A percentile compares a stretch with the other conserved stretches of the same genome.
These are phyloP conservation scores for Syrphus vitripennis DNA, from an alignment of 2,888 invertebrate species.

Conservation along the genomic window DNA sequence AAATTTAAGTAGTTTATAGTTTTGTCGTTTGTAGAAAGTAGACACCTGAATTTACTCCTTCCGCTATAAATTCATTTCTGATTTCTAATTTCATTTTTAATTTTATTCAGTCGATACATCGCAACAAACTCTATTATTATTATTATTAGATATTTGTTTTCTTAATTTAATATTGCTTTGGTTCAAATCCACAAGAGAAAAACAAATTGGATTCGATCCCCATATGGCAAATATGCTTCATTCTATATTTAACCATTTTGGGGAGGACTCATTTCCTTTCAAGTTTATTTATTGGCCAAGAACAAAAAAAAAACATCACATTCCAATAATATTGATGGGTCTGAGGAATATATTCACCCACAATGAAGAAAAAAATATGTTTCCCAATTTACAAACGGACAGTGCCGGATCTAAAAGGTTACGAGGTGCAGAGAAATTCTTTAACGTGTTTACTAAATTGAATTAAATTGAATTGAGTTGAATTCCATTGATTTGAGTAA, in stretches of 20 bases:
- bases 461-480: too few relatives aligned
- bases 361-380: not conserved
- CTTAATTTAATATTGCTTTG: constrained; percentile 19
- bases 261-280: constrained; percentile 21
- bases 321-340: not conserved
- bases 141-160: too few relatives aligned
- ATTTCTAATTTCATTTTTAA: too few relatives aligned
- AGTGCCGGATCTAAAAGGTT: not conserved
- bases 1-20: too few relatives aligned
- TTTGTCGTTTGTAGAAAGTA: too few relatives aligned
- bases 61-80: too few relatives aligned
- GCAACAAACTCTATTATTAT: not conserved
- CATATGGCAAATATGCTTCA: constrained; percentile 2
- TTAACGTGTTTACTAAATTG: too few relatives aligned
- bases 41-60: too few relatives aligned
- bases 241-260: not conserved
- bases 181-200: not conserved
- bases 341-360: not conserved
- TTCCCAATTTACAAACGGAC: not conserved
- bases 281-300: constrained; percentile 29
- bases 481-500: too few relatives aligned
- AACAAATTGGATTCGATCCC: constrained; percentile 47
- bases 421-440: too few relatives aligned
- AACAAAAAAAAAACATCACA: not conserved
- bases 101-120: not conserved